Percentiles rank a stretch among this genome's conserved stretches.
Conservation (phyloP, 2,113 vertebrate genomes). For the Sprattus sprattus region DNA sequence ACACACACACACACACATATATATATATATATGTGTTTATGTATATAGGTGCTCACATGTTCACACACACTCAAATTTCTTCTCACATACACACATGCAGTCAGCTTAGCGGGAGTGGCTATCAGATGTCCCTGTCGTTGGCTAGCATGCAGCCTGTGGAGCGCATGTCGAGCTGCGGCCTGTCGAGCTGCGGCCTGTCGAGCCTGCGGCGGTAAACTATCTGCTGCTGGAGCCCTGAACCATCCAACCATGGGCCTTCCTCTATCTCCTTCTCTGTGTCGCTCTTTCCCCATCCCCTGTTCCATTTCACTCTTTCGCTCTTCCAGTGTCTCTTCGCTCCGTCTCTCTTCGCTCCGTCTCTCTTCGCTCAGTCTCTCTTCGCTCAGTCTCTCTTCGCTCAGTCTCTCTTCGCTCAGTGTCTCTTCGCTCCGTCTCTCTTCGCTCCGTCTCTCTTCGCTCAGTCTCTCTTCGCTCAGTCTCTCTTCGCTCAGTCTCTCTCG, state of each 20-base stretch:
- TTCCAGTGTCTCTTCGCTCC: not conserved
- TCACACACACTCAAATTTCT: not conserved
- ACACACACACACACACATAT: not conserved
- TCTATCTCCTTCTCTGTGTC: not conserved
- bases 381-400: slow-evolving; percentile 9
- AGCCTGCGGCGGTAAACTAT: not conserved
- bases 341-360: slow-evolving; percentile 14
- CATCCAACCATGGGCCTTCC: not conserved
- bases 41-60: not conserved
- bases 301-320: slow-evolving; percentile 52
- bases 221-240: too few relatives aligned
- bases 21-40: too few relatives aligned
- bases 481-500: not conserved
- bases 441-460: not conserved
- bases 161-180: not conserved
- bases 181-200: not conserved
- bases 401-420: not conserved
- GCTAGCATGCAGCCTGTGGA: not conserved
- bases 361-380: not conserved
- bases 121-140: not conserved
- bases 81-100: not conserved
- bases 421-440: not conserved
- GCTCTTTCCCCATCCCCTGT: not conserved
- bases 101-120: not conserved
- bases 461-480: not conserved